These are phyloP conservation scores for Bagarius yarrelli DNA, from an alignment of 2,113 vertebrate genomes.

Conservation along the genomic window DNA sequence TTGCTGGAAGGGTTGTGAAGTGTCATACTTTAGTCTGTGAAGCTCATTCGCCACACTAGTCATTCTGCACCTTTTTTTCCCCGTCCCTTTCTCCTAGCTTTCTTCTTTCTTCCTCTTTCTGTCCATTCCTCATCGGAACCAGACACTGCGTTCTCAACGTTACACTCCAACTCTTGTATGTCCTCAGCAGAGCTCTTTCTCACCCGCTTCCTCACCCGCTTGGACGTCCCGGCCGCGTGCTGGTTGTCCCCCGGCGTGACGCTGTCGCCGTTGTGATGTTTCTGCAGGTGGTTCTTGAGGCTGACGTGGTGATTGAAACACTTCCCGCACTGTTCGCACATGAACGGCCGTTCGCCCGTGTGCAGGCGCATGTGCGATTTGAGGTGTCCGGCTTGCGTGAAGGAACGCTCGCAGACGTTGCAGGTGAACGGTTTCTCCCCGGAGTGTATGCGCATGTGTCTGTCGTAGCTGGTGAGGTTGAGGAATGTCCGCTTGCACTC, in stretches of 20 bases:
- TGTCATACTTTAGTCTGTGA: not conserved
- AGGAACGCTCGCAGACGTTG: slow-evolving; percentile 18
- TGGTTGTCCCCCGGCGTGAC: not conserved
- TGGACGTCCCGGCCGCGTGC: not conserved
- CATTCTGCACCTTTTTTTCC: not conserved
- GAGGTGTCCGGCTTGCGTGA: slow-evolving; percentile 32
- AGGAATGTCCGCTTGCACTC: slow-evolving; percentile 14
- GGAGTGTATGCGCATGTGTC: slow-evolving; percentile 35
- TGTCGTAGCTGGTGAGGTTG: slow-evolving; percentile 21
- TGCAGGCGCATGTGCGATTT: slow-evolving; percentile 39
- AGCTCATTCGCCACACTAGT: not conserved
- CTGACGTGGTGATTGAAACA: slow-evolving; percentile 42
- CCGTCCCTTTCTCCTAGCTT: not conserved
- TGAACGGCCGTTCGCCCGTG: slow-evolving; percentile 39
- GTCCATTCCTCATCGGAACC: not conserved
- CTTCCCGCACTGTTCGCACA: slow-evolving; percentile 39
- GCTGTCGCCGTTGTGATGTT: not conserved
- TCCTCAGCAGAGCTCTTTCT: not conserved
- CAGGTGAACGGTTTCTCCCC: slow-evolving; percentile 34
- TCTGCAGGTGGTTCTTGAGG: slow-evolving; percentile 26
- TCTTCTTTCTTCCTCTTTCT: slow-evolving; percentile 5
- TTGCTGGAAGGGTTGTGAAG: not conserved
- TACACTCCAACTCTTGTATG: not conserved
- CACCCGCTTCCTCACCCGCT: not conserved
- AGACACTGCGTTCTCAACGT: not conserved